Conservation (phyloP, 2,888 invertebrate genomes). For the Melanostoma scalare region DNA sequence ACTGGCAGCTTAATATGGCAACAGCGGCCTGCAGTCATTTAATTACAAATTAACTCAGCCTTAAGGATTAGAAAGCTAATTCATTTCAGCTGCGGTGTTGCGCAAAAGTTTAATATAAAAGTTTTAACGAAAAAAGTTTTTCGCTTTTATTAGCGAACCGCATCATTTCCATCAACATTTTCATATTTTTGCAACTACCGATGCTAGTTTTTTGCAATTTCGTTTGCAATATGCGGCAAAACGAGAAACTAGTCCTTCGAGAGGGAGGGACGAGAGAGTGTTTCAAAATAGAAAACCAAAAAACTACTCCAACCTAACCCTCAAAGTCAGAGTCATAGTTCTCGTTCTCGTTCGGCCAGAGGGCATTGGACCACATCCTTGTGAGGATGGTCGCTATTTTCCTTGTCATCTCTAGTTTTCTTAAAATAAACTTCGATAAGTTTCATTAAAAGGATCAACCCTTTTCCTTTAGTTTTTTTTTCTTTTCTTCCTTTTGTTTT, state of each 20-base stretch:
- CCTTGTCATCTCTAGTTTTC: slow-evolving; percentile 64
- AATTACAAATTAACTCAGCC: slow-evolving; percentile 74
- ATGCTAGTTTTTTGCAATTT: slow-evolving; percentile 66
- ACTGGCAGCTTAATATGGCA: too few relatives aligned
- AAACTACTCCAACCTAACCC: slow-evolving; percentile 27
- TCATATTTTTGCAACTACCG: slow-evolving; percentile 55
- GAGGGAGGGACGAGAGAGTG: background rate
- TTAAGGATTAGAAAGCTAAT: slow-evolving; percentile 66
- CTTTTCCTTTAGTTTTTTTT: slow-evolving; percentile 14
- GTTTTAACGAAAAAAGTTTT: slow-evolving; percentile 73
- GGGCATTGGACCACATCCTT: slow-evolving; percentile 69
- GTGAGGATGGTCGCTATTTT: slow-evolving; percentile 47
- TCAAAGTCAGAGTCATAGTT: slow-evolving; percentile 17
- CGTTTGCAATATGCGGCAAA: slow-evolving; percentile 65
- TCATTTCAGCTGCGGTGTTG: slow-evolving; percentile 58
- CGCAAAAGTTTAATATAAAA: slow-evolving; percentile 70
- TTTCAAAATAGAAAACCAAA: slow-evolving; percentile 9
- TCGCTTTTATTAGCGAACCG: slow-evolving; percentile 67
- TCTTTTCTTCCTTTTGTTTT: background rate
- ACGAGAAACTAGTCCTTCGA: slow-evolving; percentile 57
- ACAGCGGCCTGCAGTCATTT: slow-evolving; percentile 67
- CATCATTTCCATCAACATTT: slow-evolving; percentile 64
- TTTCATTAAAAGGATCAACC: slow-evolving; percentile 52
- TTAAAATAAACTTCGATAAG: slow-evolving; percentile 58
- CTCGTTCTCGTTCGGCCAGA: slow-evolving; percentile 31